Percentiles rank a stretch among this genome's conserved stretches.
phyloP scores from a whole-genome alignment of 1,140 invertebrate genomes.

The Phymorhynchus buccinoides region DNA sequence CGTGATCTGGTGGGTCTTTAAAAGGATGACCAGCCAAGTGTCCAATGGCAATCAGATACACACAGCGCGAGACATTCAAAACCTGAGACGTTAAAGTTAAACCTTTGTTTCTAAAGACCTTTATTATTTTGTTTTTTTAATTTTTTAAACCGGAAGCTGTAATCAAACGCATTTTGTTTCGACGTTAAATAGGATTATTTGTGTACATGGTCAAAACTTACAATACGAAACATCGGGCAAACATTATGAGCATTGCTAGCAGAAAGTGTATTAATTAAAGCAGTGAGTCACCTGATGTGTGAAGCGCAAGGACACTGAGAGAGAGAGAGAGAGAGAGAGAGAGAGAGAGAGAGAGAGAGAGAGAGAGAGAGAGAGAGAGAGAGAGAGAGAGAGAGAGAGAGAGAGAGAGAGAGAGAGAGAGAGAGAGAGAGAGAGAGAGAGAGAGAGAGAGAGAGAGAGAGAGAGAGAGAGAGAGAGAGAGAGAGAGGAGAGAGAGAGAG shows the following conservation, averaged over 20 bases:
- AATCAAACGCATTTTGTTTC: not conserved
- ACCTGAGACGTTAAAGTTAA: not conserved
- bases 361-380: not conserved
- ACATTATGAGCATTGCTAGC: not conserved
- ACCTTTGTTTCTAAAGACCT: not conserved
- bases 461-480: too few relatives aligned
- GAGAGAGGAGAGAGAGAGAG: too few relatives aligned
- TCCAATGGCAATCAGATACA: not conserved
- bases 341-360: not conserved
- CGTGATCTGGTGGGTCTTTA: too few relatives aligned
- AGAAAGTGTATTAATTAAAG: not conserved
- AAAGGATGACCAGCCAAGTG: not conserved
- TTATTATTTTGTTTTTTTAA: not conserved
- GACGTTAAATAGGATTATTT: not conserved
- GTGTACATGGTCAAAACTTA: not conserved
- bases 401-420: too few relatives aligned
- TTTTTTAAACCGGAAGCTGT: not conserved
- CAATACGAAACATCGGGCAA: not conserved
- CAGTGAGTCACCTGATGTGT: not conserved
- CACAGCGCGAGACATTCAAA: not conserved
- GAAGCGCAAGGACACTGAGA: not conserved
- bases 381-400: not conserved
- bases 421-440: too few relatives aligned
- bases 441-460: too few relatives aligned
- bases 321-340: too few relatives aligned